Evolutionary conservation across 2,797 vertebrate genomes (phyloP).

Genomic region (Eulemur rubriventer): DNA sequence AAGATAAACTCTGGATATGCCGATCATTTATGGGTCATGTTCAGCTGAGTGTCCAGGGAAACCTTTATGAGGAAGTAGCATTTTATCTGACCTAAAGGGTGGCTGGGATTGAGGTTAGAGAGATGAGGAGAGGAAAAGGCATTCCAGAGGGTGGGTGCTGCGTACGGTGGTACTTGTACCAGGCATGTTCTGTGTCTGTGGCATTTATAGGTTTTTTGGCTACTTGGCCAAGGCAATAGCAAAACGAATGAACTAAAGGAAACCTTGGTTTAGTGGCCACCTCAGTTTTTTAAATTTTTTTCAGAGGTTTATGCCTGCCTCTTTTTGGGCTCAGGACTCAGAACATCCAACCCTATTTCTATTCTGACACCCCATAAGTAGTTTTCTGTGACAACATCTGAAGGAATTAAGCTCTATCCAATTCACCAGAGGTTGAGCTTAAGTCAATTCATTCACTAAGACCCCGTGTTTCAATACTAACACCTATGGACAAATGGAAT

Average conservation of each 20-base stretch:
- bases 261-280: background rate
- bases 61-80: background rate
- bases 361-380: background rate
- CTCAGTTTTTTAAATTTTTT: background rate
- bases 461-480: background rate
- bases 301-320: background rate
- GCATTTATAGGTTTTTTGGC: background rate
- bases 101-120: background rate
- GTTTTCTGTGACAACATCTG: background rate
- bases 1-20: background rate
- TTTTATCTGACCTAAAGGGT: background rate
- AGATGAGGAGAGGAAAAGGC: background rate
- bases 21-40: background rate
- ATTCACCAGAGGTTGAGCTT: background rate
- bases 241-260: background rate
- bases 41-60: background rate
- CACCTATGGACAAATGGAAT: background rate
- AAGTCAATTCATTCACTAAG: background rate
- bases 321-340: background rate
- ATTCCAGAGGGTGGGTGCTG: background rate
- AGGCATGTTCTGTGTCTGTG: background rate
- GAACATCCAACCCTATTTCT: background rate
- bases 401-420: background rate
- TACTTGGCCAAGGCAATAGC: background rate
- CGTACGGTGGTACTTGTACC: background rate